These are phyloP conservation scores for Chanos chanos DNA, from an alignment of 2,797 vertebrate species.

Conservation along the genomic window DNA sequence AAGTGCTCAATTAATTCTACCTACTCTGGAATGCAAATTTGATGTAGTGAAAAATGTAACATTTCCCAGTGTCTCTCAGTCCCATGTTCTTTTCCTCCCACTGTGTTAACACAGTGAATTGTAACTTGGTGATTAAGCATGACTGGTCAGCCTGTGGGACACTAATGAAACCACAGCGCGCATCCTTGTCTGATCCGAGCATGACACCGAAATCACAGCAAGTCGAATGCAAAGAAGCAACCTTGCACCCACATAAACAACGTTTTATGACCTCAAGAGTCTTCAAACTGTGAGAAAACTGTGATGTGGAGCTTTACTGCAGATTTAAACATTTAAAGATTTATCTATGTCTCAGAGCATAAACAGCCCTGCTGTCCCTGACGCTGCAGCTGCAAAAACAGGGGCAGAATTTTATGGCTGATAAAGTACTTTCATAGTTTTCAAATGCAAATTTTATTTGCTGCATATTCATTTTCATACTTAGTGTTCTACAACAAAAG, in stretches of 20 bases:
- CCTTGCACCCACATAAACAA: conserved; percentile 4
- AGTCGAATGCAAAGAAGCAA: neutral
- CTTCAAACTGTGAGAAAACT: neutral
- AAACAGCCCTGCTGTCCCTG: no score
- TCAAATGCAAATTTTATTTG: no score
- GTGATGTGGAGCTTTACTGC: conserved; percentile 1
- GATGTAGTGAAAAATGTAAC: no score
- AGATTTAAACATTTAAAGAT: neutral
- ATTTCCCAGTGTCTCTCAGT: neutral
- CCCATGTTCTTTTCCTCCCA: neutral
- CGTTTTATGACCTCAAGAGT: conserved; percentile 17
- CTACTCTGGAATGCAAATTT: no score
- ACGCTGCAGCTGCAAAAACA: no score
- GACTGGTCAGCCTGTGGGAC: conserved; percentile 4
- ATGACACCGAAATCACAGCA: conserved; percentile 13
- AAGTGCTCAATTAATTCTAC: no score
- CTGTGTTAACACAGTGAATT: conserved; percentile 18
- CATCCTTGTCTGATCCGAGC: neutral
- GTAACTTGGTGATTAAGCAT: conserved; percentile 15
- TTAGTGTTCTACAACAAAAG: no score
- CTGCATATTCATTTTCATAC: no score
- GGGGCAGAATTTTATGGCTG: no score
- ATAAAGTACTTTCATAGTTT: no score
- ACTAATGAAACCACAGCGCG: conserved; percentile 22
- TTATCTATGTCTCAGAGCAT: conserved; percentile 19